phyloP scores from a whole-genome alignment of 2,888 invertebrate genomes.

The Lumbricus terrestris region DNA sequence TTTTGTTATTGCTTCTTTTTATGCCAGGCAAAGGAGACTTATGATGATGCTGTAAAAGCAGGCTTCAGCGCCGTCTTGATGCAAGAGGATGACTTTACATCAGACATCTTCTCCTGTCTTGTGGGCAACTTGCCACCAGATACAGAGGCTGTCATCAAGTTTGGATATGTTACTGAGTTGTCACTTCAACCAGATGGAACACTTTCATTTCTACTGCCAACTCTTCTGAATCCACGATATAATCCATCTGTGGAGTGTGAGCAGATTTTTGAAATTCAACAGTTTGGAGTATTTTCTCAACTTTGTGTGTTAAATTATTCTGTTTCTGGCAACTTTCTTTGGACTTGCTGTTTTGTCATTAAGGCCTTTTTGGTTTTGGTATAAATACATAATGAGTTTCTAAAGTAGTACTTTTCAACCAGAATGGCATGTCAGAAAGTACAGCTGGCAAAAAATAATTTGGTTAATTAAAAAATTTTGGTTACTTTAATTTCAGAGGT shows the following conservation, averaged over 20 bases:
- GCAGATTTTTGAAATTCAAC: not conserved
- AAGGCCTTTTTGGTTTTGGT: too few relatives aligned
- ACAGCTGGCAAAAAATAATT: too few relatives aligned
- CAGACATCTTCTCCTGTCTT: slow-evolving; percentile 43
- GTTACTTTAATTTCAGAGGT: too few relatives aligned
- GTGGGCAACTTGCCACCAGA: slow-evolving; percentile 45
- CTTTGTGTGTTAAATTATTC: too few relatives aligned
- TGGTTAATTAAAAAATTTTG: too few relatives aligned
- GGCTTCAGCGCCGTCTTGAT: slow-evolving; percentile 44
- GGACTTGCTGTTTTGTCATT: too few relatives aligned
- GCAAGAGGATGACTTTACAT: slow-evolving; percentile 39
- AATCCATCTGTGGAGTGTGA: slow-evolving; percentile 21
- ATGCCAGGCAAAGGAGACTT: slow-evolving; percentile 42
- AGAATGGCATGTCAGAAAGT: too few relatives aligned
- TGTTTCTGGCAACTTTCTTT: too few relatives aligned
- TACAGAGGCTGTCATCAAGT: slow-evolving; percentile 37
- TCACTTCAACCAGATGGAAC: slow-evolving; percentile 37
- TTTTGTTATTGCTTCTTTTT: not conserved
- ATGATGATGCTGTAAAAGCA: slow-evolving; percentile 40
- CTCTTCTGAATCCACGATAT: slow-evolving; percentile 28
- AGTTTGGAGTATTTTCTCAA: not conserved
- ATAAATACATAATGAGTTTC: too few relatives aligned
- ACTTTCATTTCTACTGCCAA: slow-evolving; percentile 23
- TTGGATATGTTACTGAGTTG: slow-evolving; percentile 44
- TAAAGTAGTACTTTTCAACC: too few relatives aligned